Conservation (phyloP, 2,888 invertebrate species). For the Parelbella ahira region DNA sequence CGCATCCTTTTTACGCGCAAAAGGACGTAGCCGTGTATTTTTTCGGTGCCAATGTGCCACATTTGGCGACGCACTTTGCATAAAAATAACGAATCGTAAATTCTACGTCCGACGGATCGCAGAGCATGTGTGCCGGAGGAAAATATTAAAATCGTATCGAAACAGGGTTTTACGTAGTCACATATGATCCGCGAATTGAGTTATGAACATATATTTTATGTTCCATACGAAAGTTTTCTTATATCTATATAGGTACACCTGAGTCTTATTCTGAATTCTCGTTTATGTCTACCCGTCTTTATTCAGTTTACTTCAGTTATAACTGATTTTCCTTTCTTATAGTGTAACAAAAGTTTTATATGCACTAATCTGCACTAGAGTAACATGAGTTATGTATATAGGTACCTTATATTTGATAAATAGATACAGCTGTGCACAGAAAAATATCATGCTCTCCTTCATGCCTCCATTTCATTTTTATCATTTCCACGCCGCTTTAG, state of each 20-base stretch:
- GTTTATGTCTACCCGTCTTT: too few species aligned
- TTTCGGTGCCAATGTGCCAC: slow-evolving; percentile 66
- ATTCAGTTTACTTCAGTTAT: too few species aligned
- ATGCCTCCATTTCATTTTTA: too few species aligned
- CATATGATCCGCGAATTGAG: slow-evolving; percentile 54
- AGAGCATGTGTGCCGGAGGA: slow-evolving; percentile 64
- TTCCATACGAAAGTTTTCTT: not conserved
- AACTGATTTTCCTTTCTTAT: too few species aligned
- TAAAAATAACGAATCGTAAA: slow-evolving; percentile 79
- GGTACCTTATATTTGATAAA: too few species aligned
- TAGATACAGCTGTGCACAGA: too few species aligned
- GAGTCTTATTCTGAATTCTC: slow-evolving; percentile 2
- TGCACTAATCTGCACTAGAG: too few species aligned
- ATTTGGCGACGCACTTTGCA: slow-evolving; percentile 79
- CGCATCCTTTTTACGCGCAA: slow-evolving; percentile 78
- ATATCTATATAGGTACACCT: slow-evolving; percentile 12
- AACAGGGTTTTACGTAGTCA: slow-evolving; percentile 57
- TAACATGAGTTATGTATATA: too few species aligned
- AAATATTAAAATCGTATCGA: slow-evolving; percentile 63
- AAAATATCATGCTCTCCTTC: too few species aligned
- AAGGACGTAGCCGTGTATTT: slow-evolving; percentile 71
- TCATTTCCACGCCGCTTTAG: too few species aligned
- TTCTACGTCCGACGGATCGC: slow-evolving; percentile 58
- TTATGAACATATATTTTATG: slow-evolving; percentile 45
- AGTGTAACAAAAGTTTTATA: too few species aligned